These are phyloP conservation scores for Taurulus bubalis DNA, from an alignment of 2,113 vertebrate species.

Conservation along the genomic window DNA sequence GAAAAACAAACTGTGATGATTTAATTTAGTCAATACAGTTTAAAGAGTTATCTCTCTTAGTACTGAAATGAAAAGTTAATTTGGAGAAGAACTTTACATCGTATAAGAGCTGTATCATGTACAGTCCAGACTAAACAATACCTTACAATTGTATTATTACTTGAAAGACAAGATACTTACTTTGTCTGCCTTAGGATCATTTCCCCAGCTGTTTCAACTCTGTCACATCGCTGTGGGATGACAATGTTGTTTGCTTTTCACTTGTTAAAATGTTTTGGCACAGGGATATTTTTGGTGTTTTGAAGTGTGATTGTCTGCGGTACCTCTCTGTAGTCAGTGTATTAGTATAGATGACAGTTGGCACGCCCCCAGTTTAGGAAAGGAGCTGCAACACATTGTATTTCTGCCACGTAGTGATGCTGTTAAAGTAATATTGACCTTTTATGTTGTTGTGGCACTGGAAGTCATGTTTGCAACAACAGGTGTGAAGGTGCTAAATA, in stretches of 20 bases:
- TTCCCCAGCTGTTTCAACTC: not conserved
- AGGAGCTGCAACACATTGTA: too few relatives aligned
- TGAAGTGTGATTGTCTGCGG: too few relatives aligned
- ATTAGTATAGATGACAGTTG: too few relatives aligned
- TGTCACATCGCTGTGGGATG: not conserved
- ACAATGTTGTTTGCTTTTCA: not conserved
- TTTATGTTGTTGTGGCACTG: not conserved
- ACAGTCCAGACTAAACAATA: not conserved
- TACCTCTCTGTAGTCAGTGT: too few relatives aligned
- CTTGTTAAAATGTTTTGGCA: not conserved
- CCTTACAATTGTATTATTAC: not conserved
- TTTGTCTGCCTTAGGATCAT: not conserved
- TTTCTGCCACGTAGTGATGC: not conserved
- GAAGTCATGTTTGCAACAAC: not conserved
- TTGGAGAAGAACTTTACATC: not conserved
- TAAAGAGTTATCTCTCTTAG: not conserved
- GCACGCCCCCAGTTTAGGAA: too few relatives aligned
- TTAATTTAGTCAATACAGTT: slow-evolving; percentile 5
- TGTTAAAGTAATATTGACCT: not conserved
- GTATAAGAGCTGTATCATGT: not conserved
- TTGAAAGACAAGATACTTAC: not conserved
- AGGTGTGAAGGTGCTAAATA: not conserved
- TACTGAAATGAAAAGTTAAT: slow-evolving; percentile 1
- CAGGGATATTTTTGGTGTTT: too few relatives aligned
- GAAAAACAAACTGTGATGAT: not conserved